A percentile compares a stretch with the other conserved stretches of the same genome.
Evolutionary conservation across 2,888 invertebrate genomes (phyloP).

Genomic region (Andrena chrysosceles): DNA sequence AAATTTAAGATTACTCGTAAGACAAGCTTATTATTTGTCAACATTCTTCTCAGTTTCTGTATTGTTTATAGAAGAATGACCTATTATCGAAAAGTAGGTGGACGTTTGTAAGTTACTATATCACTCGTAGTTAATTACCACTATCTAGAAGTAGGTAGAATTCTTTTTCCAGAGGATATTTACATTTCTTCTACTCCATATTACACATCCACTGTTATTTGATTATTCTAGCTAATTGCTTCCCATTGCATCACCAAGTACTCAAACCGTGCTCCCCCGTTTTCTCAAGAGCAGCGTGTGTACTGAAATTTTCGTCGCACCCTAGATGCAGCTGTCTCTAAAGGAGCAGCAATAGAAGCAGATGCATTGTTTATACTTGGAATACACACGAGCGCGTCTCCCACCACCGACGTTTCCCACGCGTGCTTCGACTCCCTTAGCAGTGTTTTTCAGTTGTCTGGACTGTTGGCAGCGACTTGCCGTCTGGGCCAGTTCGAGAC

Average conservation of each 20-base stretch:
- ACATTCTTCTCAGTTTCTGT: no score
- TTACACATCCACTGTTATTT: no score
- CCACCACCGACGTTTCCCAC: constrained; percentile 79
- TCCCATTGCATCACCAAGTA: not conserved
- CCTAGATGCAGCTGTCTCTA: not conserved
- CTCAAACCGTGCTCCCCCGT: not conserved
- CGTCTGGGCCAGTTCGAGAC: constrained; percentile 74
- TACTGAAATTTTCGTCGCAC: constrained; percentile 17
- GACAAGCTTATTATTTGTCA: no score
- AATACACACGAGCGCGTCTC: constrained; percentile 65
- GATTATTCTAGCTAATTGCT: no score
- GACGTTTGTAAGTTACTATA: no score
- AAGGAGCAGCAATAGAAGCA: constrained; percentile 5
- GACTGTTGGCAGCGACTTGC: constrained; percentile 74
- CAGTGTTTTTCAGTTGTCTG: constrained; percentile 67
- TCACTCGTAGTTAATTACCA: no score
- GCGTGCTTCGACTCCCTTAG: constrained; percentile 74
- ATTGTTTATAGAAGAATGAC: no score
- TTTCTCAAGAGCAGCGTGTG: not conserved
- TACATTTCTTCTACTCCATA: no score
- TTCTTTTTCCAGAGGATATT: no score
- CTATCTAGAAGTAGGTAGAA: no score
- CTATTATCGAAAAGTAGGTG: no score
- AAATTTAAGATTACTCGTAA: no score
- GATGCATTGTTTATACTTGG: constrained; percentile 53